Evolutionary conservation across 2,113 vertebrate genomes (phyloP).

Genomic region (Thalassoma bifasciatum): DNA sequence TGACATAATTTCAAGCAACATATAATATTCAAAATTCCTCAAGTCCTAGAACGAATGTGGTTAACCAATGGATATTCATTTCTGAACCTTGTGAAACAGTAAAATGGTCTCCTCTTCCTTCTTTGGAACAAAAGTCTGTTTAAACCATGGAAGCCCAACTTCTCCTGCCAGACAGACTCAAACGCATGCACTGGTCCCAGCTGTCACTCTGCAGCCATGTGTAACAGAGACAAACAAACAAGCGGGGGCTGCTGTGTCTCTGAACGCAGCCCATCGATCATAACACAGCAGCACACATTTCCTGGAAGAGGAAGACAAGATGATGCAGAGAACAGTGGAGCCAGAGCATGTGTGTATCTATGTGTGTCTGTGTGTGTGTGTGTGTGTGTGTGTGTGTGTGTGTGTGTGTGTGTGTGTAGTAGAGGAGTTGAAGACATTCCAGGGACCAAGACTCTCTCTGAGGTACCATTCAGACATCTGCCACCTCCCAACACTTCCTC

Average conservation of each 20-base stretch:
- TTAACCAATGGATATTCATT: constrained; percentile 46
- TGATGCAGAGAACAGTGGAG: constrained; percentile 51
- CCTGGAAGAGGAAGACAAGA: constrained; percentile 69
- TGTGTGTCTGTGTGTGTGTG: constrained; percentile 17
- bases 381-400: constrained; percentile 24
- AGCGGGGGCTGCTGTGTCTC: constrained; percentile 66
- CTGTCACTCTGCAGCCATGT: constrained; percentile 71
- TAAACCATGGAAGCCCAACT: constrained; percentile 39
- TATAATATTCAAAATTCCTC: constrained; percentile 43
- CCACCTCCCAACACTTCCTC: constrained; percentile 48
- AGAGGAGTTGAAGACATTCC: constrained; percentile 36
- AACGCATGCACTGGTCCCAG: constrained; percentile 61
- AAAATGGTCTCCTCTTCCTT: constrained; percentile 16
- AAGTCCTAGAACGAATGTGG: constrained; percentile 27
- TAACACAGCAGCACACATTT: constrained; percentile 59
- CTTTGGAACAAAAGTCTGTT: constrained; percentile 25
- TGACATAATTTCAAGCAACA: constrained; percentile 30
- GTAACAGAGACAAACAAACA: constrained; percentile 75
- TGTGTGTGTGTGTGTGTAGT: constrained; percentile 17
- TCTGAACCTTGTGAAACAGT: constrained; percentile 16
- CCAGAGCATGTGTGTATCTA: constrained; percentile 13
- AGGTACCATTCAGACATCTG: constrained; percentile 60
- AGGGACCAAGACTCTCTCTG: constrained; percentile 40
- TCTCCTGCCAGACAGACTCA: constrained; percentile 54
- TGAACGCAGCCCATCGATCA: constrained; percentile 75